Evolutionary conservation across 2,113 vertebrate genomes (phyloP).

Genomic region (Heterocephalus glaber): DNA sequence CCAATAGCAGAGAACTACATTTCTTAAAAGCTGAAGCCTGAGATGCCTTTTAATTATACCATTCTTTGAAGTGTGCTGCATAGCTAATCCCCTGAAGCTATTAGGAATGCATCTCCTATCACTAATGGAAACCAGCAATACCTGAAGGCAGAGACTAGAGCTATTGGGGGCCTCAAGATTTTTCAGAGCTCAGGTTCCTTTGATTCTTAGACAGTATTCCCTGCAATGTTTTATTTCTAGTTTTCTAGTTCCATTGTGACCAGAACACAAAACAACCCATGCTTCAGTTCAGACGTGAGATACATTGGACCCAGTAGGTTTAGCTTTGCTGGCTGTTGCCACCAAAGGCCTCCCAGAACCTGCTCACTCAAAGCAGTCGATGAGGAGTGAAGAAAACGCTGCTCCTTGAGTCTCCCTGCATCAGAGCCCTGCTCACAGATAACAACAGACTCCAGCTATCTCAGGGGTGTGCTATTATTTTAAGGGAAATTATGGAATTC

Average conservation of each 20-base stretch:
- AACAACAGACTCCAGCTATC: background rate
- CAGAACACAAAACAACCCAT: background rate
- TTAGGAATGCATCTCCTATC: background rate
- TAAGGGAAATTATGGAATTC: background rate
- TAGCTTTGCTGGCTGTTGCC: background rate
- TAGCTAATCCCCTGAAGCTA: background rate
- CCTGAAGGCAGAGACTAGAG: background rate
- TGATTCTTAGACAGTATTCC: background rate
- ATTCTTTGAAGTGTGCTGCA: background rate
- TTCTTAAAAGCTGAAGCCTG: conserved; percentile 45
- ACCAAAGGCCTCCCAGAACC: background rate
- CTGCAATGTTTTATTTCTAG: background rate
- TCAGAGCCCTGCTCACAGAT: background rate
- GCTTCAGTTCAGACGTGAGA: background rate
- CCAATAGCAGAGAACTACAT: conserved; percentile 37
- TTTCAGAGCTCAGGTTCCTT: background rate
- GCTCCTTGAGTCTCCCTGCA: background rate
- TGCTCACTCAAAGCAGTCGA: background rate
- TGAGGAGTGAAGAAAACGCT: background rate
- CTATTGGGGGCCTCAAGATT: background rate
- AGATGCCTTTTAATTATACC: conserved; percentile 42
- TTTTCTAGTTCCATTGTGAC: background rate
- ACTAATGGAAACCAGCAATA: background rate
- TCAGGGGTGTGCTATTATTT: background rate
- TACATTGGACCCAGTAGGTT: background rate